phyloP scores from a whole-genome alignment of 2,888 invertebrate genomes.

The Parnassius orleans region DNA sequence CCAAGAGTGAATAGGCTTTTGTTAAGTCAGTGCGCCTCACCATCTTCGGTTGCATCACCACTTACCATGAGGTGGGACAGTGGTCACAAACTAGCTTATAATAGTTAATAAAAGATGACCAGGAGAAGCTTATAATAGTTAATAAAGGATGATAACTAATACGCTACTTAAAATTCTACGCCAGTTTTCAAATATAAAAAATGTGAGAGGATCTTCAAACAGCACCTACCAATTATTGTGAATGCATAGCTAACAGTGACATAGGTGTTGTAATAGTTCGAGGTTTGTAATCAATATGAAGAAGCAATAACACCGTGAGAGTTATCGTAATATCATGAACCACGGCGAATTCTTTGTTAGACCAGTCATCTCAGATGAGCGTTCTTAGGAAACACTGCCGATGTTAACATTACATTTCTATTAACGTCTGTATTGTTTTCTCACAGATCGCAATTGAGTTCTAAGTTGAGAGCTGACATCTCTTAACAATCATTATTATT shows the following conservation, averaged over 20 bases:
- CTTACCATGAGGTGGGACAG: no score
- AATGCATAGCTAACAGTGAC: slow-evolving; percentile 37
- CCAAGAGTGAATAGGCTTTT: no score
- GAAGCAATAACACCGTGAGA: slow-evolving; percentile 9
- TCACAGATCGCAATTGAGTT: slow-evolving; percentile 18
- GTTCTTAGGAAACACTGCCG: slow-evolving; percentile 1
- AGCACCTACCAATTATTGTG: no score
- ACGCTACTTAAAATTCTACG: no score
- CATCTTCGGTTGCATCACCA: no score
- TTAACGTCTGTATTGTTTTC: not conserved
- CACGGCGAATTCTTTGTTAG: not conserved
- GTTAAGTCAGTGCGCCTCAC: no score
- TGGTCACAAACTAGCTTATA: no score
- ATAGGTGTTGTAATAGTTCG: slow-evolving; percentile 39
- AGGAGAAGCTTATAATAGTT: no score
- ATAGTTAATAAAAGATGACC: no score
- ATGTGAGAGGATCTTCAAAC: no score
- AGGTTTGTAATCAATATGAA: not conserved
- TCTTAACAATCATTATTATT: slow-evolving; percentile 38
- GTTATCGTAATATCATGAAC: not conserved
- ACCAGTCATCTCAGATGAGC: slow-evolving; percentile 4
- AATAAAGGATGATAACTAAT: no score
- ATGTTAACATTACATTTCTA: not conserved
- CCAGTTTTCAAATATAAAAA: no score
- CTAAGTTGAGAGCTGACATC: slow-evolving; percentile 29